A percentile compares a stretch with the other conserved stretches of the same genome.
Conservation (phyloP, 2,888 invertebrate genomes). For the Orgyia antiqua region DNA sequence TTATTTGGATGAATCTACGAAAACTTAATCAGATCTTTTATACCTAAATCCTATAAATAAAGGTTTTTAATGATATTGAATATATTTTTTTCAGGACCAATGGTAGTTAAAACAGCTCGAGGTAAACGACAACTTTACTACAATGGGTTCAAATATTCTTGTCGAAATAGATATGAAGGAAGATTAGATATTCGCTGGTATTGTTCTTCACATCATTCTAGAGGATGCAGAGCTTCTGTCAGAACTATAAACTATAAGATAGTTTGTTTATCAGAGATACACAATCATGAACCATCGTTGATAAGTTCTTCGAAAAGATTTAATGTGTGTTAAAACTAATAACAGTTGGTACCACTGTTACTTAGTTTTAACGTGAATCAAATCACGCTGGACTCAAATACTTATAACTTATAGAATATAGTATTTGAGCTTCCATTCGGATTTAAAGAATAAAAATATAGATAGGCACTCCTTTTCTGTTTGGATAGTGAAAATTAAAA, state of each 20-base stretch:
- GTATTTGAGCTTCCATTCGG: too few relatives aligned
- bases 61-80: too few relatives aligned
- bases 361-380: too few relatives aligned
- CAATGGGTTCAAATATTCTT: constrained; percentile 22
- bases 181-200: constrained; percentile 29
- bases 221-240: constrained; percentile 30
- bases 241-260: constrained; percentile 27
- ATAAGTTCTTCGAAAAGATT: constrained; percentile 7
- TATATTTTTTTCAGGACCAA: constrained; percentile 10
- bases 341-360: background rate
- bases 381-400: too few relatives aligned
- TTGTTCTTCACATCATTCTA: constrained; percentile 35
- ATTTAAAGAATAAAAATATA: too few relatives aligned
- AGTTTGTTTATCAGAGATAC: constrained; percentile 16
- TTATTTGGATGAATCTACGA: too few relatives aligned
- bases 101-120: constrained; percentile 16
- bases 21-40: too few relatives aligned
- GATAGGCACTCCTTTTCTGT: too few relatives aligned
- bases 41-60: too few relatives aligned
- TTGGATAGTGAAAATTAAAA: too few relatives aligned
- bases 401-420: too few relatives aligned
- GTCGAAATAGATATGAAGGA: constrained; percentile 13
- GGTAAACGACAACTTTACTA: constrained; percentile 21
- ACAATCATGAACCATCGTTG: constrained; percentile 19
- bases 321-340: background rate